phyloP scores from a whole-genome alignment of 2,797 vertebrate genomes.

The Phoxinus dragarum region DNA sequence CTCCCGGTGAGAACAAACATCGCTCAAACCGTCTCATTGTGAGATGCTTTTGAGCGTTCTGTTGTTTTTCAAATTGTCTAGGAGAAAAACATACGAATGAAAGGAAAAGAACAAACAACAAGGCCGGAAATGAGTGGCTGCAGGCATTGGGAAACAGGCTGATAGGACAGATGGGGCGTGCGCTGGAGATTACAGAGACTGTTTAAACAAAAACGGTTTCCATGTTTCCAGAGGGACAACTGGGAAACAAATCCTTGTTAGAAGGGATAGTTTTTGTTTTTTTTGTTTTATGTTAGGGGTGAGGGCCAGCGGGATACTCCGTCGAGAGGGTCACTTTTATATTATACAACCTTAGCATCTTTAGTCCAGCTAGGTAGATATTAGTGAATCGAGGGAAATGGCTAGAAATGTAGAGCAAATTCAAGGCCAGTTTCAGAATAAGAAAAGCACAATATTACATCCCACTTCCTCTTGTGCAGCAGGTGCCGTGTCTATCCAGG shows the following conservation, averaged over 20 bases:
- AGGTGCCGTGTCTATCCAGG: constrained; percentile 8
- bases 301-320: neutral
- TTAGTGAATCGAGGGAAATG: neutral
- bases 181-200: constrained; percentile 7
- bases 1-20: neutral
- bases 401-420: neutral
- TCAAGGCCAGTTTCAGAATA: neutral
- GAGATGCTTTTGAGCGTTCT: neutral
- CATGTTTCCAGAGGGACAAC: constrained; percentile 21
- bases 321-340: neutral
- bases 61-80: neutral
- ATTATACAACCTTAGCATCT: neutral
- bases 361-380: neutral
- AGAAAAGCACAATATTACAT: neutral
- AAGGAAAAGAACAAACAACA: constrained; percentile 14
- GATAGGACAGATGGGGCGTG: constrained; percentile 17
- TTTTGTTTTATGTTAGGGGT: neutral
- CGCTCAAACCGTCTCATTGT: neutral
- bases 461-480: neutral
- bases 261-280: neutral
- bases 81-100: constrained; percentile 10
- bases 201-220: constrained; percentile 30
- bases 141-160: constrained; percentile 12
- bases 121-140: constrained; percentile 6
- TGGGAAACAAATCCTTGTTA: constrained; percentile 10